phyloP scores from a whole-genome alignment of 2,888 invertebrate species.

The Campoplex capitator region DNA sequence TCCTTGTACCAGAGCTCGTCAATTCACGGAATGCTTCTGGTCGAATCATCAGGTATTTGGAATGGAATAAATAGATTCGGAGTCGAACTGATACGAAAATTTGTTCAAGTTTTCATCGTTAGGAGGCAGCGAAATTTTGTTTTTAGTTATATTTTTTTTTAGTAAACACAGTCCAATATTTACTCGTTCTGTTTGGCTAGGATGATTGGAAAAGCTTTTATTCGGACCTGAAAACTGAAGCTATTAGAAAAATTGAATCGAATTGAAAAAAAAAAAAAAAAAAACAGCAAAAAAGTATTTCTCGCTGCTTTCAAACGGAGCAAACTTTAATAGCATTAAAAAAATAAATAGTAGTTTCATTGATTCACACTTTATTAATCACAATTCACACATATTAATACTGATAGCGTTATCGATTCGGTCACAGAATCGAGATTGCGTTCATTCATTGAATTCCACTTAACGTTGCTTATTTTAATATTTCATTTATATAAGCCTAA shows the following conservation, averaged over 20 bases:
- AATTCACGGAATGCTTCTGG: conserved; percentile 76
- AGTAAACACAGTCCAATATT: too few species aligned
- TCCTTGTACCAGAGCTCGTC: conserved; percentile 73
- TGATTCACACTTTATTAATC: conserved; percentile 46
- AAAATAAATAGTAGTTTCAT: conserved; percentile 17
- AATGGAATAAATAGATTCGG: background rate
- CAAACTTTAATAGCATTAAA: background rate
- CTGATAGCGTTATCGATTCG: conserved; percentile 47
- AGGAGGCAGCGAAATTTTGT: too few species aligned
- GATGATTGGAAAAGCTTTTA: too few species aligned
- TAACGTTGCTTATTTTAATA: background rate
- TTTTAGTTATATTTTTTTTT: background rate
- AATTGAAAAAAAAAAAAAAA: background rate
- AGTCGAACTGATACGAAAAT: too few species aligned
- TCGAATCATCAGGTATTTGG: conserved; percentile 69
- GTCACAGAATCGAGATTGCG: conserved; percentile 41
- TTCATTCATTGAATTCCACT: conserved; percentile 1
- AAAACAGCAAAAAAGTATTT: background rate
- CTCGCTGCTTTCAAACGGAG: background rate
- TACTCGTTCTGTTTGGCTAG: too few species aligned
- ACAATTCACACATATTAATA: conserved; percentile 55
- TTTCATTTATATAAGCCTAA: background rate
- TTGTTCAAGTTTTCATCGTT: too few species aligned
- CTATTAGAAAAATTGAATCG: too few species aligned
- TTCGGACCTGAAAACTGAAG: too few species aligned